Evolutionary conservation across 1,140 invertebrate genomes (phyloP).

Genomic region (Euura lappo): DNA sequence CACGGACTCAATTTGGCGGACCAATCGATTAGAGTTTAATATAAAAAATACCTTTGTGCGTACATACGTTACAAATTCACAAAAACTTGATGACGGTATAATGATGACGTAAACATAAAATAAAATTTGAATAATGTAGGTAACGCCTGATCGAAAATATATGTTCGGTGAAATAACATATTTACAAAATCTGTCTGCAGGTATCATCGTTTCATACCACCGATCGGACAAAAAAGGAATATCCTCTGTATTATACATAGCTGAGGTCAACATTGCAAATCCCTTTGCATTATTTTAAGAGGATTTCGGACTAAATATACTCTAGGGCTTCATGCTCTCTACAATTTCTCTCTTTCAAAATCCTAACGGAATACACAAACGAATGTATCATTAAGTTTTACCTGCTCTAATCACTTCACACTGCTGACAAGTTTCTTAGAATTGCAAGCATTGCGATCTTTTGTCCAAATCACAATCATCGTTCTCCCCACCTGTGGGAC

Average conservation of each 20-base stretch:
- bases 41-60: too few relatives aligned
- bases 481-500: too few relatives aligned
- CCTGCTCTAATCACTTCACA: slow-evolving; percentile 28
- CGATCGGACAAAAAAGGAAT: neutral
- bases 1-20: too few relatives aligned
- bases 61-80: too few relatives aligned
- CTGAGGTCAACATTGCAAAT: neutral
- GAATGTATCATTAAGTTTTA: slow-evolving; percentile 22
- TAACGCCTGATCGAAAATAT: too few relatives aligned
- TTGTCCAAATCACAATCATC: slow-evolving; percentile 5
- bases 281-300: slow-evolving; percentile 17
- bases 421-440: slow-evolving; percentile 26
- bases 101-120: too few relatives aligned
- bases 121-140: too few relatives aligned
- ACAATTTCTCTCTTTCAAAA: slow-evolving; percentile 10
- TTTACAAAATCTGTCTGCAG: too few relatives aligned
- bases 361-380: slow-evolving; percentile 6
- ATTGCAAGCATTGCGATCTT: neutral
- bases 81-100: too few relatives aligned
- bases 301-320: slow-evolving; percentile 22
- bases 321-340: slow-evolving; percentile 30
- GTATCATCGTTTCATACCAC: too few relatives aligned
- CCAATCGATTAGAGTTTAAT: too few relatives aligned
- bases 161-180: too few relatives aligned
- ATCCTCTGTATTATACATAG: neutral